Base-by-base conservation (phyloP, 2,797 vertebrate genomes). In the Odontamblyopus lacepedii region DNA sequence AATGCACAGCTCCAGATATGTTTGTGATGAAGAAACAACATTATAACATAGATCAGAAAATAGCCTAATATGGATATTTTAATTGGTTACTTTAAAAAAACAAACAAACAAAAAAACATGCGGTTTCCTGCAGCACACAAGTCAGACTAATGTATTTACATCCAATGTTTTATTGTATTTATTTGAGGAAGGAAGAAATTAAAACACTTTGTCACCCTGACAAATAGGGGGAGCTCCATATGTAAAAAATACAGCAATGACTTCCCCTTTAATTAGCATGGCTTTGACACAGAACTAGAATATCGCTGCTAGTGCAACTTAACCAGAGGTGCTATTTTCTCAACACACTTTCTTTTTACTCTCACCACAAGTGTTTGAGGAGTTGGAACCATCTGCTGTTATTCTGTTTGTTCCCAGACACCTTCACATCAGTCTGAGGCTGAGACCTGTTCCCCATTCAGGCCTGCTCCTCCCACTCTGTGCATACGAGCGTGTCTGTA, bases 391-490 rank as follows among this genome's bases (percentile, higher is more conserved):
- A 16, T 53, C 70, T 70, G 62, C 78, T 50, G 51, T 71, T 71
- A 48, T 72, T 71, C 29, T 59, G 72, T 80, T 82, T 83, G 70
- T 72, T 78, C 81, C 77, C 67, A 71, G 67, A 74, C 75, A 70
- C 50, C 60, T 65, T 51, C 78, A 63, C 79, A 80, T 86, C 75
- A 77, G 70, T 82, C 71, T 69, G 35, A 35, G 38, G 59, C 73
- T 75, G 48, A 62, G 15, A 67, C 83, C 76, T 74, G 82, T 82
- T 70, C 67, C 59, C 63, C 60, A 79, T 72, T 74, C 70, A 78
- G 83, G 75, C 71, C 71, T 67, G 63, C 69, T 78, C 63, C 80
- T 63, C 7, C 12, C 65, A 69, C 79, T 29, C 67, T 67, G 59
- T 68, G 63, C 67, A 65, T 23, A 76, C 59, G 70, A 29, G 23